Percentiles rank a stretch among this genome's conserved stretches.
Evolutionary conservation across 1,140 invertebrate species (phyloP).

Genomic region (Saccostrea cuccullata): DNA sequence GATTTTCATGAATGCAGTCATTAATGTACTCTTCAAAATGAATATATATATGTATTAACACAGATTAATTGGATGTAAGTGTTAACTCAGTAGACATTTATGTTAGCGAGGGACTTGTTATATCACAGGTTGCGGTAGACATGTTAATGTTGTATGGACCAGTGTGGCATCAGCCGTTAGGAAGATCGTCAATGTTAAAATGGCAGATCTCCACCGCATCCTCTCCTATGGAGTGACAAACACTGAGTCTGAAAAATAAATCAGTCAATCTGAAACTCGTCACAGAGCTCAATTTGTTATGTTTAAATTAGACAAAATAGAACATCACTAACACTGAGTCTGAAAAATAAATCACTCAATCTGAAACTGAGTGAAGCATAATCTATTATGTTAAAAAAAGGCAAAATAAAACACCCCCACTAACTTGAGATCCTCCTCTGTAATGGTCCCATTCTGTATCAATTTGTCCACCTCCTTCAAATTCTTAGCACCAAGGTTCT

Average conservation of each 20-base stretch:
- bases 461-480: slow-evolving; percentile 56
- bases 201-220: slow-evolving; percentile 62
- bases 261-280: neutral
- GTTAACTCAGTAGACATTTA: neutral
- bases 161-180: slow-evolving; percentile 38
- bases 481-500: slow-evolving; percentile 30
- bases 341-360: no score
- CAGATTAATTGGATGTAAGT: no score
- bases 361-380: no score
- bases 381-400: no score
- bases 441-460: slow-evolving; percentile 59
- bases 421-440: slow-evolving; percentile 63
- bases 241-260: slow-evolving; percentile 50
- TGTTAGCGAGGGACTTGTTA: neutral
- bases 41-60: neutral
- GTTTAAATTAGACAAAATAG: no score
- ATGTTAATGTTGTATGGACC: neutral
- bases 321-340: no score
- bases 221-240: slow-evolving; percentile 55
- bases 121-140: slow-evolving; percentile 30
- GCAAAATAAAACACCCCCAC: neutral
- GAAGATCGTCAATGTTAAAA: slow-evolving; percentile 60
- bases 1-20: no score
- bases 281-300: no score
- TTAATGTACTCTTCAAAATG: neutral